Base-by-base conservation (phyloP, 2,888 invertebrate species). In the Parnassius glacialis region DNA sequence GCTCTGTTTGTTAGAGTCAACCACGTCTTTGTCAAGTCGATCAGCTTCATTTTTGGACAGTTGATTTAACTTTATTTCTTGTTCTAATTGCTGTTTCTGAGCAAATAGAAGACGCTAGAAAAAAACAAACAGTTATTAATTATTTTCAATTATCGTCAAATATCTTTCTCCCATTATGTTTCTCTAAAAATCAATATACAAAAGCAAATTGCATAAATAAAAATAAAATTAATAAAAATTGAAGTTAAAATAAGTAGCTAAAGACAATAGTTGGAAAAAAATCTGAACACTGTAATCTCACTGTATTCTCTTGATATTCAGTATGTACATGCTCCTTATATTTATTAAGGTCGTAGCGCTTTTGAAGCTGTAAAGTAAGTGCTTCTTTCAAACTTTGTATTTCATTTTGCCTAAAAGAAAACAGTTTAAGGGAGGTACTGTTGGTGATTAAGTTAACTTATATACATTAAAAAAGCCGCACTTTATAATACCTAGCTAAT, bases 11-110 rank as follows among this genome's bases (percentile, higher is more conserved):
- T 84, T 81, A 53, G 88, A 84, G 50, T 92, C 78, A n/a, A 80
- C 68, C 11, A 89, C 74, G 63, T 92, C 92, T 65, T 92, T 84
- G 0, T 84, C 83, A 5, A 93, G 78, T 13, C 85, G 74, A 2
- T 90, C 91, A 1, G 85, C 88, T 74, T 84, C 92, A 73, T 76
- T 92, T 69, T 75, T 83, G 20, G 84, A 87, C 65, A 86, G 74
- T 76, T 86, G 92, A 67, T 84, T 94, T 81, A 85, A 87, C 78
- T 95, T 93, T 55, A 94, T 92, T 81, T 96, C 95, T 56, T 93
- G 93, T 65, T 95, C 93, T 63, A 95, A 79, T 77, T 96, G 95
- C 61, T 94, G 92, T 67, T 93, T 94, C 69, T 95, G 94, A 0
- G 94, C 94, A 57, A 93, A 92, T 54, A 96, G 83, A 10, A 95